These are phyloP conservation scores for Magallana angulata DNA, from an alignment of 1,140 invertebrate genomes.

Conservation along the genomic window DNA sequence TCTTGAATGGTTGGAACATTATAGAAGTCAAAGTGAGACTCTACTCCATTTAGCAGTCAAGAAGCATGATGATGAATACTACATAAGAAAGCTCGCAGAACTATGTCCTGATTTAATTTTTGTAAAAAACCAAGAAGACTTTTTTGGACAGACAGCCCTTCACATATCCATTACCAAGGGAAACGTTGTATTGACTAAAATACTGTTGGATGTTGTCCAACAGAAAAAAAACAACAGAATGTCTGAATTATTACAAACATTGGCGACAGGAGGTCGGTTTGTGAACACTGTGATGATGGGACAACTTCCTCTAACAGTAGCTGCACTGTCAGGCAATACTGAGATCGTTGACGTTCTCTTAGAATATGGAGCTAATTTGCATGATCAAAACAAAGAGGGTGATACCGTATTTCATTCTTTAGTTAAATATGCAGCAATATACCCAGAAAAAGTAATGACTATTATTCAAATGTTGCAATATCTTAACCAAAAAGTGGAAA, in stretches of 20 bases:
- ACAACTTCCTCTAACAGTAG: constrained; percentile 66
- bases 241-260: constrained; percentile 47
- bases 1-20: neutral
- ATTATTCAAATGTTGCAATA: constrained; percentile 47
- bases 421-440: constrained; percentile 57
- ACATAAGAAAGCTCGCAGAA: constrained; percentile 47
- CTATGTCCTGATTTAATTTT: constrained; percentile 50
- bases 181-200: constrained; percentile 53
- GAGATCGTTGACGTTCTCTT: constrained; percentile 61
- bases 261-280: constrained; percentile 63
- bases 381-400: constrained; percentile 56
- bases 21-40: constrained; percentile 53
- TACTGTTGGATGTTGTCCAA: constrained; percentile 43
- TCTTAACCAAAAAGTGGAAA: constrained; percentile 46
- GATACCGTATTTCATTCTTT: constrained; percentile 68
- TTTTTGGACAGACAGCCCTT: constrained; percentile 67
- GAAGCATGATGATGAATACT: constrained; percentile 32
- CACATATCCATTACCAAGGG: constrained; percentile 68
- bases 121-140: constrained; percentile 29
- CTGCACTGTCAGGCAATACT: constrained; percentile 61
- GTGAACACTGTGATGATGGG: constrained; percentile 70
- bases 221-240: constrained; percentile 16
- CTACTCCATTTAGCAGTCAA: constrained; percentile 59
- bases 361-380: constrained; percentile 54
- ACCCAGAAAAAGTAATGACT: too few species aligned